Conservation (phyloP, 2,797 vertebrate species). For the Brachymystax lenok region DNA sequence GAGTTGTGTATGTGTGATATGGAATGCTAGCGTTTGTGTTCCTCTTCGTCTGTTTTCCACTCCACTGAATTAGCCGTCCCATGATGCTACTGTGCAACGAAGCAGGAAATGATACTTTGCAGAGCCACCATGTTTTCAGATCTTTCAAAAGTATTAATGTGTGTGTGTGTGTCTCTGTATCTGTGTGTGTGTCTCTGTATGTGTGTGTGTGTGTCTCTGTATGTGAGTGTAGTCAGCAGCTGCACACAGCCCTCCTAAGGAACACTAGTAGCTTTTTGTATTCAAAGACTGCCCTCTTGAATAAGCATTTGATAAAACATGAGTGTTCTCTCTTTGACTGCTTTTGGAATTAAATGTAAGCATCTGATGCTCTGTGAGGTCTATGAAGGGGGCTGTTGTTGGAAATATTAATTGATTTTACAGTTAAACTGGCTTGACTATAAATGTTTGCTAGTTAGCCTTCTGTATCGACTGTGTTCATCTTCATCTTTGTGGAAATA, state of each 20-base stretch:
- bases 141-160: slow-evolving; percentile 57
- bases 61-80: slow-evolving; percentile 63
- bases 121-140: slow-evolving; percentile 59
- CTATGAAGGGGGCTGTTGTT: too few relatives aligned
- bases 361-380: not conserved
- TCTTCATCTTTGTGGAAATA: too few relatives aligned
- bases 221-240: too few relatives aligned
- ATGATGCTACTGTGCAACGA: slow-evolving; percentile 65
- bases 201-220: too few relatives aligned
- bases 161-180: not conserved
- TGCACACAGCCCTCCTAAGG: not conserved
- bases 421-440: not conserved
- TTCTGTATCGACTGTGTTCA: not conserved
- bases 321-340: too few relatives aligned
- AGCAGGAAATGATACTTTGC: slow-evolving; percentile 70
- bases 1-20: slow-evolving; percentile 23
- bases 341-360: too few relatives aligned
- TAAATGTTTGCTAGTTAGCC: slow-evolving; percentile 3
- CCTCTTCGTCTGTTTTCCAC: slow-evolving; percentile 65
- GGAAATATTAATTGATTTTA: too few relatives aligned
- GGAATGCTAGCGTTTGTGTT: too few relatives aligned
- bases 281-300: not conserved
- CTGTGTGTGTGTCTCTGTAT: too few relatives aligned
- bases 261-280: not conserved
- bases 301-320: too few relatives aligned